These are phyloP conservation scores for Herminia tarsipennalis DNA, from an alignment of 2,888 invertebrate genomes.

Conservation along the genomic window DNA sequence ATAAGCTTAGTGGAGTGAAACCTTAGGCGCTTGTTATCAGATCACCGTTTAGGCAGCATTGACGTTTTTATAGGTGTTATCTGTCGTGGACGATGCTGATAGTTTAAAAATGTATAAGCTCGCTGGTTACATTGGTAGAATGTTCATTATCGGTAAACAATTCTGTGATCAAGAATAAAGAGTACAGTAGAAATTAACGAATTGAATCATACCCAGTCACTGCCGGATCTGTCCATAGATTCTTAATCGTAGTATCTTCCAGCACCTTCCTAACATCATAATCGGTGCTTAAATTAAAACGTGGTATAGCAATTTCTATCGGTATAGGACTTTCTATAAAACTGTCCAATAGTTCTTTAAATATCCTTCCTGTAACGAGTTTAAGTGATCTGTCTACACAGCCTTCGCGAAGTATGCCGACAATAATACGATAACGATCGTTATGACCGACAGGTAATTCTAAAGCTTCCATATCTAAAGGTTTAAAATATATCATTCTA, in stretches of 20 bases:
- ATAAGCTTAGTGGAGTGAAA: too few species aligned
- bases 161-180: neutral
- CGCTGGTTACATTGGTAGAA: too few species aligned
- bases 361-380: neutral
- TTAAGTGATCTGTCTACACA: neutral
- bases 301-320: conserved; percentile 9
- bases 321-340: neutral
- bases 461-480: neutral
- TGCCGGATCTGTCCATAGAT: neutral
- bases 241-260: conserved; percentile 1
- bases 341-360: neutral
- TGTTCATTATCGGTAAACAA: neutral
- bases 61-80: too few species aligned
- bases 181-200: neutral
- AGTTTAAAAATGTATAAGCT: too few species aligned
- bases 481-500: neutral
- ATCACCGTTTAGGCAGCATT: too few species aligned
- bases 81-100: too few species aligned
- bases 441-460: conserved; percentile 1
- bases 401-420: neutral
- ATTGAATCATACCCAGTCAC: conserved; percentile 7
- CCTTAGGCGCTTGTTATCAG: too few species aligned
- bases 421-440: conserved; percentile 4
- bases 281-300: neutral
- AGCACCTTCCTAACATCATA: neutral